Percentiles rank a stretch among this genome's conserved stretches.
phyloP scores from a whole-genome alignment of 2,888 invertebrate genomes.

The Harmothoe impar region DNA sequence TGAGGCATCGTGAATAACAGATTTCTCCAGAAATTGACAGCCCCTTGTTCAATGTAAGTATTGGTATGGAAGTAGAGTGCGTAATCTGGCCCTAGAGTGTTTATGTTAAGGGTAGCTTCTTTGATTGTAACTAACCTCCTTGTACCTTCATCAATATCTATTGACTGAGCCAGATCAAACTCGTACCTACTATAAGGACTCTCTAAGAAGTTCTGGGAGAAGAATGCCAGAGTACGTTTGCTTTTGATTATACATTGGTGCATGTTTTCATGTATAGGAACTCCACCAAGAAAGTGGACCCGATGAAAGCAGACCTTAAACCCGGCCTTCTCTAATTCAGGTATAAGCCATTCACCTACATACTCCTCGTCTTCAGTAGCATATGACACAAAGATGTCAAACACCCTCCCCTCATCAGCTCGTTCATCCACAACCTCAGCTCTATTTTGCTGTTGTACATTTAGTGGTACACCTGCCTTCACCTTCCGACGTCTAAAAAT shows the following conservation, averaged over 20 bases:
- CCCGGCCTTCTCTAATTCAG: background rate
- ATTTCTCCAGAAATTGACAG: background rate
- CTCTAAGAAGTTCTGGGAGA: background rate
- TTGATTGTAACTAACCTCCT: background rate
- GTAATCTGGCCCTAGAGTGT: background rate
- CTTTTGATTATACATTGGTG: background rate
- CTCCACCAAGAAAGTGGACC: background rate
- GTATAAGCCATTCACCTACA: background rate
- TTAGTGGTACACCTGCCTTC: background rate
- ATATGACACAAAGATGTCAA: conserved; percentile 7
- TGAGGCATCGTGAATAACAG: background rate
- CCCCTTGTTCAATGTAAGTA: background rate
- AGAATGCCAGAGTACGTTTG: background rate
- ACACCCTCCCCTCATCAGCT: background rate
- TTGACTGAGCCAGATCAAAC: background rate
- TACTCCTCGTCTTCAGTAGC: background rate
- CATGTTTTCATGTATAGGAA: background rate
- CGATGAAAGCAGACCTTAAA: background rate
- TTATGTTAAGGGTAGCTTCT: background rate
- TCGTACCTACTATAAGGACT: background rate
- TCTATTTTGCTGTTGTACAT: background rate
- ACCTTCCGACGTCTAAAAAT: background rate
- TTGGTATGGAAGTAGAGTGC: background rate
- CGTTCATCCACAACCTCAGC: background rate
- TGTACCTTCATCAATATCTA: background rate